Base-by-base conservation (phyloP, 1,140 invertebrate species). In the Adelges cooleyi region DNA sequence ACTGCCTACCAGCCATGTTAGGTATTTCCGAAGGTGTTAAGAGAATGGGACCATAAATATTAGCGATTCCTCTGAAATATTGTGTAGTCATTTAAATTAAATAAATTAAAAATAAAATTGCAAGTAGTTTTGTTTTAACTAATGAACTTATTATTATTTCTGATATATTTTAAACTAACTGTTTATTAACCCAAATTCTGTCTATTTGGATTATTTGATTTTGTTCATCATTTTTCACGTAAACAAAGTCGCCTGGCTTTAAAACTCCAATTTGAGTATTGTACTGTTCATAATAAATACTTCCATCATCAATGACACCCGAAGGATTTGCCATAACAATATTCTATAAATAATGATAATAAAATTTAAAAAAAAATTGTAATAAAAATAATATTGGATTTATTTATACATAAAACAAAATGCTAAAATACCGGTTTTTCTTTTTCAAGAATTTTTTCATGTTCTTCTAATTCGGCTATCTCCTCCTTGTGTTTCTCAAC, bases 241-340 rank as follows among this genome's bases (percentile, higher is more conserved):
- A 95, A 29, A 96, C 91, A 77, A 87, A 95, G 76, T 98, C 95
- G 13, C 93, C 94, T 48, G 84, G 87, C 82, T 93, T 87, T 65
- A 94, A 81, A 29, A 86, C 80, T 23, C 90, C 89, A 38, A 83
- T 85, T 71, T 86, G 87, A 0, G 87, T 86, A 72, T 89, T 91
- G 72, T 89, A 93, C 73, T 96, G 94, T 75, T 96, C 91, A 75
- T 90, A 96, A 75, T 92, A 95, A 1, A 82, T 85, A 74, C 84
- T 86, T 66, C 87, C 88, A 66, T 87, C 81, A 71, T 87, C 86
- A 33, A 51, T 52, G 22, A 36, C 51, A 18, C 40, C 23, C 27
- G 49, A 23, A 42, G 38, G 40, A 49, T 68, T 65, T 20, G 23
- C 10, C 15, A 51, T 51, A 23, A 56, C 22, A 1, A 68, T 49